Evolutionary conservation across 1,140 invertebrate species (phyloP), one percentile per base, ranked within the genome.

Genomic region (Cyphomyrmex costatus): DNA sequence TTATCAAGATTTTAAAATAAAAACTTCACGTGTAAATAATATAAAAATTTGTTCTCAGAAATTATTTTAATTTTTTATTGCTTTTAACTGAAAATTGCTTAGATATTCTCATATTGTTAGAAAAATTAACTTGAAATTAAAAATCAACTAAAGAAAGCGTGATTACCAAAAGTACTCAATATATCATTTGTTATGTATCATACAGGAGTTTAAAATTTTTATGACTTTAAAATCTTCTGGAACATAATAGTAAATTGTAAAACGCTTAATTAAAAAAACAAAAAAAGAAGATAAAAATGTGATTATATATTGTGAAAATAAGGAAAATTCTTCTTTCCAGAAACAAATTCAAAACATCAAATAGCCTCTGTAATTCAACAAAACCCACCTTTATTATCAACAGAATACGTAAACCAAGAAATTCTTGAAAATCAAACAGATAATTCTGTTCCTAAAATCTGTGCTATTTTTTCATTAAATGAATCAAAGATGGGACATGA

Each of bases 381-480:
- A 16, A 78, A 84, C 19, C 10, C 8, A 27, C 21, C 56, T 61
- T 61, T 5, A 14, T 46, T 10, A 1, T 42, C 19, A 49, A 30
- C 10, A 10, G 65, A 78, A 6, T 60, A 33, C 8, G 76, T 49
- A 51, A 78, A 33, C 6, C 42, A 46, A 65, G 36, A 0, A 24
- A 68, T 10, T 76, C 8, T 8, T 7, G 30, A 8, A 51, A 66
- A 66, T 66, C 42, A 51, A 49, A 14, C 42, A 51, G 61, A 89
- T 10, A 10, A 85, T 6, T 30, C 19, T n/a, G 49, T 70, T 36
- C 49, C 85, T 16, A 89, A 73, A 53, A 56, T 77, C 8, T 61
- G 77, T 58, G 61, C 53, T 5, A 86, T 58, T 19, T 78, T 65
- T 66, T 71, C 82, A 0, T 33, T 85, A 19, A 82, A 85, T 27